Evolutionary conservation across 1,140 invertebrate species (phyloP).

Genomic region (Caenorhabditis remanei): DNA sequence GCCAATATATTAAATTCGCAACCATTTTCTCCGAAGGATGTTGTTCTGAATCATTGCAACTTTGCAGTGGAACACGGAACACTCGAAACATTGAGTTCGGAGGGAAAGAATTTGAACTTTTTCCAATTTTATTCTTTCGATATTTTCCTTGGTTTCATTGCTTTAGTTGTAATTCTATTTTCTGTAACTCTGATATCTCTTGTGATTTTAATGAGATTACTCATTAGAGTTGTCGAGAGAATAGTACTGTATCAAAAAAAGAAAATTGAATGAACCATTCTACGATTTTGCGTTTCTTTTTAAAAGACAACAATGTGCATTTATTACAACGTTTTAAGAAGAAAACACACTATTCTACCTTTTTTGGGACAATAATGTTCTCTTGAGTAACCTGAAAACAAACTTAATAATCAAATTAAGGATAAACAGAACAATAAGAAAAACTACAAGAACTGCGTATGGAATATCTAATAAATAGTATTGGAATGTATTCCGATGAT

Average conservation of each 20-base stretch:
- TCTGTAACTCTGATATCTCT: not conserved
- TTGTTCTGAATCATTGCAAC: conserved; percentile 27
- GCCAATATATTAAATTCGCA: conserved; percentile 13
- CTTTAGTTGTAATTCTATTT: not conserved
- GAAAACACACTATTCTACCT: not conserved
- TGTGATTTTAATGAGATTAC: not conserved
- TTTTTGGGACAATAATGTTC: not conserved
- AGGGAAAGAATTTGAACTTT: conserved; percentile 5
- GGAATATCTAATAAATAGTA: conserved; percentile 36
- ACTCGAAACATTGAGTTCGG: conserved; percentile 3
- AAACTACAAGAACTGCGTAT: not conserved
- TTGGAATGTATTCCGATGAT: conserved; percentile 14
- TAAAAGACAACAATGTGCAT: not conserved
- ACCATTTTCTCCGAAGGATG: conserved; percentile 41
- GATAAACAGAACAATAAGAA: not conserved
- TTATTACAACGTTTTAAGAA: not conserved
- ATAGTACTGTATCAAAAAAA: not conserved
- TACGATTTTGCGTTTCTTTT: not conserved
- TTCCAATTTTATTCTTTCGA: conserved; percentile 51
- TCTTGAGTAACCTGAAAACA: not conserved
- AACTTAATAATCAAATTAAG: not conserved
- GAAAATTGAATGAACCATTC: not conserved
- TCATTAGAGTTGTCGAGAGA: not conserved
- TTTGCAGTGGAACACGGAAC: conserved; percentile 34
- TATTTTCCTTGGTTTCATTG: not conserved